A percentile compares a stretch with the other conserved stretches of the same genome.
These are phyloP conservation scores for Salmo trutta DNA, from an alignment of 2,797 vertebrate species.

Conservation along the genomic window DNA sequence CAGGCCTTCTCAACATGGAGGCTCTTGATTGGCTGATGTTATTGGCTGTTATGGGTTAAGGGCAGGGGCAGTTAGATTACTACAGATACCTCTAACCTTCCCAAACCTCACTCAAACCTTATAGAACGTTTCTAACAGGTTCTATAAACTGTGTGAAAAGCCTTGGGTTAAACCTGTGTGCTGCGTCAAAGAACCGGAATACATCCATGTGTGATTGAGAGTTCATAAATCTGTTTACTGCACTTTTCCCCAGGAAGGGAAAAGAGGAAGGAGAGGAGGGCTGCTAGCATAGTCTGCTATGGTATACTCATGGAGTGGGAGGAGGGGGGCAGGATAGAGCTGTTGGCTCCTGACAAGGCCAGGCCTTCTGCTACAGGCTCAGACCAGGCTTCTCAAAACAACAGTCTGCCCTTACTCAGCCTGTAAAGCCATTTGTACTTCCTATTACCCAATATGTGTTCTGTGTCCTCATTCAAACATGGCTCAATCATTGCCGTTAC, in stretches of 20 bases:
- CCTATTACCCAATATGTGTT: no score
- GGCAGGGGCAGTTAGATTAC: conserved; percentile 9
- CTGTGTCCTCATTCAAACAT: no score
- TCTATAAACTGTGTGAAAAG: background rate
- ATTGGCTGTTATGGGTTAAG: background rate
- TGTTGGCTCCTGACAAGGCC: background rate
- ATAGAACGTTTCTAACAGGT: background rate
- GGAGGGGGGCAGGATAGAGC: no score
- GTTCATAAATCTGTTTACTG: conserved; percentile 5
- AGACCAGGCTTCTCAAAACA: background rate
- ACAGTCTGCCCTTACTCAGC: background rate
- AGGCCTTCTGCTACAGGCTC: conserved; percentile 4
- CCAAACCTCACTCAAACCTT: no score
- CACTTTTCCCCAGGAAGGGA: background rate
- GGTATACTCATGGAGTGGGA: background rate
- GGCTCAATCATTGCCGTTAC: no score
- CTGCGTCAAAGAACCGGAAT: background rate
- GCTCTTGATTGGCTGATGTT: background rate
- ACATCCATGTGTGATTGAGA: background rate
- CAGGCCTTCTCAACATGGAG: conserved; percentile 15
- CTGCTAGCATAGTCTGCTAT: background rate
- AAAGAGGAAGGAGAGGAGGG: background rate
- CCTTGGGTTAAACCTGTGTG: background rate
- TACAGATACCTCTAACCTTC: background rate
- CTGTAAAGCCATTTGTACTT: background rate